Evolutionary conservation across 1,140 invertebrate genomes (phyloP).

Genomic region (Gryllus bimaculatus): DNA sequence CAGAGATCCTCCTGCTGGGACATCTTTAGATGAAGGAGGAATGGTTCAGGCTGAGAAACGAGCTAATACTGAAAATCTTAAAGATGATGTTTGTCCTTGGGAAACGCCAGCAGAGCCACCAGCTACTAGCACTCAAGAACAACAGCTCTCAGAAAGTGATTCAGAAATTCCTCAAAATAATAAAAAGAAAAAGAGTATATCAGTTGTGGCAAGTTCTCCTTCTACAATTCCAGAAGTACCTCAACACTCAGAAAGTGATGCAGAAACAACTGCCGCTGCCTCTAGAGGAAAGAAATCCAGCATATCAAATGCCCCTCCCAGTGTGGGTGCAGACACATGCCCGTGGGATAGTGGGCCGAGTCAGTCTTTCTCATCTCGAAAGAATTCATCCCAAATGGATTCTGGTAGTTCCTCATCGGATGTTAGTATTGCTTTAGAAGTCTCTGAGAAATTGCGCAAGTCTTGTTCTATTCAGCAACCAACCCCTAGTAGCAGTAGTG

Average conservation of each 20-base stretch:
- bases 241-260: not conserved
- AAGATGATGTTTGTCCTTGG: constrained; percentile 30
- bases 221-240: not conserved
- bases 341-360: constrained; percentile 48
- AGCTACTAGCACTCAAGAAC: not conserved
- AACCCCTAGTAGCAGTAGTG: too few relatives aligned
- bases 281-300: not conserved
- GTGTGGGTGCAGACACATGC: constrained; percentile 43
- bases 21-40: constrained; percentile 7
- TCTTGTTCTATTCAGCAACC: constrained; percentile 15
- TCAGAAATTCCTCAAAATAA: not conserved
- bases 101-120: constrained; percentile 19
- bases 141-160: not conserved
- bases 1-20: constrained; percentile 4
- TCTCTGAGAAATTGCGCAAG: constrained; percentile 41
- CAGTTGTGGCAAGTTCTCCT: not conserved
- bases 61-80: constrained; percentile 11
- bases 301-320: not conserved
- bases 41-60: not conserved
- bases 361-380: constrained; percentile 34
- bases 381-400: constrained; percentile 46
- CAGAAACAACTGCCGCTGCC: not conserved
- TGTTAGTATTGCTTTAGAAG: constrained; percentile 49
- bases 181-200: constrained; percentile 5
- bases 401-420: constrained; percentile 60